Evolutionary conservation across 2,888 invertebrate genomes (phyloP).

Genomic region (Operophtera brumata): DNA sequence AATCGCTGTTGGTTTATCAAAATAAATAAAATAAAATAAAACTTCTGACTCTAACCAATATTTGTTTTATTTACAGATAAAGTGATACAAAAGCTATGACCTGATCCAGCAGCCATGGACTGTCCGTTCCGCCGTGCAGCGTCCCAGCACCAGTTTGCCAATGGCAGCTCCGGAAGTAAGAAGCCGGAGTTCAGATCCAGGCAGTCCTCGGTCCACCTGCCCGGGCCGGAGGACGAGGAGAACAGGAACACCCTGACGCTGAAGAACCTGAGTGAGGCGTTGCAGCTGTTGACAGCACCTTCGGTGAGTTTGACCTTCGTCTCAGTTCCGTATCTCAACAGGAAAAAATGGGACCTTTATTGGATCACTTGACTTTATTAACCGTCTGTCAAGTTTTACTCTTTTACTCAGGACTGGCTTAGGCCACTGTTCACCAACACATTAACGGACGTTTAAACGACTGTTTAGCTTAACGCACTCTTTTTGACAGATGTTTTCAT

Average conservation of each 20-base stretch:
- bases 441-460: too few species aligned
- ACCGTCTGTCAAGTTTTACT: too few species aligned
- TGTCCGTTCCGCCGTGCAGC: constrained; percentile 81
- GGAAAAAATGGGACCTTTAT: too few species aligned
- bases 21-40: too few species aligned
- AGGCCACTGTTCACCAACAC: too few species aligned
- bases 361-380: too few species aligned
- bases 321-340: too few species aligned
- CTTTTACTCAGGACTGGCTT: too few species aligned
- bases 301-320: constrained; percentile 75
- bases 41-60: too few species aligned
- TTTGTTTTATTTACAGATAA: constrained; percentile 16
- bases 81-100: constrained; percentile 20
- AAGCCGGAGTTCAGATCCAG: constrained; percentile 76
- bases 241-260: constrained; percentile 85
- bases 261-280: constrained; percentile 90
- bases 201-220: constrained; percentile 84
- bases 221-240: constrained; percentile 82
- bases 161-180: constrained; percentile 67
- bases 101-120: constrained; percentile 56
- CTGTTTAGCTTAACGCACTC: too few species aligned
- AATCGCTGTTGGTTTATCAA: too few species aligned
- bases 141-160: constrained; percentile 78
- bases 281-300: constrained; percentile 89
- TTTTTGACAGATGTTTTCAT: too few species aligned